Evolutionary conservation across 2,888 invertebrate species (phyloP), one percentile per base, ranked within the genome.

Genomic region (Hydrotaea cyrtoneurina): DNA sequence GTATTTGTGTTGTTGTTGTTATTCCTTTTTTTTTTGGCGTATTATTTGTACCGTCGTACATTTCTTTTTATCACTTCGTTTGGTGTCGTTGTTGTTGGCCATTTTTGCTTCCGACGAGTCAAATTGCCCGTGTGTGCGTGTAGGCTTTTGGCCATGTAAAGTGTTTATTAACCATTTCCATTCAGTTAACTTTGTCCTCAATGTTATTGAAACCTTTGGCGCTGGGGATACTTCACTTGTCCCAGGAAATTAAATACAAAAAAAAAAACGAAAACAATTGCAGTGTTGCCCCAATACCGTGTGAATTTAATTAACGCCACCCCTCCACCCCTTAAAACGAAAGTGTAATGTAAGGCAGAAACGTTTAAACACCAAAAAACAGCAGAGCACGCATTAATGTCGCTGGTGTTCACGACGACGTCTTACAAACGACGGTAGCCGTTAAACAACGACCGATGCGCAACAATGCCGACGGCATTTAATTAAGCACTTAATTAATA

Each of bases 381-480:
- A n/a, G n/a, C n/a, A n/a, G 59, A 84, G 75, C 75, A 81, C 82
- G 82, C 82, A 85, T 82, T 74, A 23, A 5, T 26, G 23, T 59
- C 59, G 2, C 2, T 26, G 13, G 50, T 62, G 62, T 62, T 23
- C n/a, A 8, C 69, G 69, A 21, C 13, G 43, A 43, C 43, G 66
- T 21, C 43, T 39, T 19, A 23, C 62, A 15, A 66, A 66, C 66
- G 21, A 62, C 62, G 36, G 62, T 62, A 62, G 23, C 31, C 31
- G 36, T 10, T 19, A 23, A 23, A 39, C 23, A n/a, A 46, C 46
- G 43, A 31, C 66, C 66, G 66, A 69, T 43, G 69, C 69, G 39
- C 39, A 8, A 46, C 19, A 69, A 46, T 80, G 55, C 85, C 83
- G 83, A 76, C 82, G 86, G 84, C 83, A 78, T 82, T 80, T 59